These are phyloP conservation scores for Myocastor coypus DNA, from an alignment of 2,113 vertebrate species.

Conservation along the genomic window DNA sequence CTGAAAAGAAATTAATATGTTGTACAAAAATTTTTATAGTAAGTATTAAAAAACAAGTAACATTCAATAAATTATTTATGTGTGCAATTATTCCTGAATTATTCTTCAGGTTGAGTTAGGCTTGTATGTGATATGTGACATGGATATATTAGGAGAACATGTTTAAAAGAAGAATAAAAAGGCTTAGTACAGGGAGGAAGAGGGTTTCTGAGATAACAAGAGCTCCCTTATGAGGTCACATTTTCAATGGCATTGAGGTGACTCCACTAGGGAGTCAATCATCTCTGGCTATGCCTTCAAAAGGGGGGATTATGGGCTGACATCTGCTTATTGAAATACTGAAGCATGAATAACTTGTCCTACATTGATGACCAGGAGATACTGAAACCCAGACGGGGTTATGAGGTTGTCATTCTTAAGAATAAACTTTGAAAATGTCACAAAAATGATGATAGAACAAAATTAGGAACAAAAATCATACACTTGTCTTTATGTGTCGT, in stretches of 20 bases:
- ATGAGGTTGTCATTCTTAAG: background rate
- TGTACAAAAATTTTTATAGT: constrained; percentile 2
- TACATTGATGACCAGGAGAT: constrained; percentile 72
- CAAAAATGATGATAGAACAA: constrained; percentile 12
- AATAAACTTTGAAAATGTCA: constrained; percentile 19
- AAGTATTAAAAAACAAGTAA: background rate
- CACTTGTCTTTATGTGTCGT: background rate
- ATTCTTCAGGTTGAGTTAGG: constrained; percentile 62
- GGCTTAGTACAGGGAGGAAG: background rate
- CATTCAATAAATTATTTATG: background rate
- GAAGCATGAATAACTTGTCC: constrained; percentile 75
- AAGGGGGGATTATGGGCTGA: constrained; percentile 72
- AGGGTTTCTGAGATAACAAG: constrained; percentile 45
- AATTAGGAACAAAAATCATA: background rate
- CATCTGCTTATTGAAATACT: constrained; percentile 73
- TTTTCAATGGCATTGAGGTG: constrained; percentile 70
- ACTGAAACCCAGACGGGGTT: constrained; percentile 41
- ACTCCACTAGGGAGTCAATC: constrained; percentile 58
- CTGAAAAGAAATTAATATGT: constrained; percentile 35
- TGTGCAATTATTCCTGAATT: background rate
- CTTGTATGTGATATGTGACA: background rate
- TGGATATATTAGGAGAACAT: background rate
- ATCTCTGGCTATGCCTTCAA: constrained; percentile 71
- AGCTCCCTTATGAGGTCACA: background rate
- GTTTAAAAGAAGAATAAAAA: background rate